Conservation (phyloP, 2,888 invertebrate genomes). For the Alcis repandata region DNA sequence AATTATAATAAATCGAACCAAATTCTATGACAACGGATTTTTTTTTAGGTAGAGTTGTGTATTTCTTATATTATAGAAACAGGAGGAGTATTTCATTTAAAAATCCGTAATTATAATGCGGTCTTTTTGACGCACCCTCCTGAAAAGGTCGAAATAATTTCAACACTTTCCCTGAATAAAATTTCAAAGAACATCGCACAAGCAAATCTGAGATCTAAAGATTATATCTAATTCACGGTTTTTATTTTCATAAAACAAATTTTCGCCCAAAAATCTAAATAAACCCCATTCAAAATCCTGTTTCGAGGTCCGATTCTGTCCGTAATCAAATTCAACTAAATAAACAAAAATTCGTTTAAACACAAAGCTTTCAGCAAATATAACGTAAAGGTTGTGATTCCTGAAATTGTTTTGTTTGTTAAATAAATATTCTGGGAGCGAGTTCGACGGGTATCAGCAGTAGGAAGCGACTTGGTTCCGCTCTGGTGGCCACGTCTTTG, state of each 20-base stretch:
- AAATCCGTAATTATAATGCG: too few relatives aligned
- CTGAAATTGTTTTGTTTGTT: conserved; percentile 18
- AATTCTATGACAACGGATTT: too few relatives aligned
- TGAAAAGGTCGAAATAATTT: background rate
- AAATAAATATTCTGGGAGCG: conserved; percentile 2
- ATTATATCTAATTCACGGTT: background rate
- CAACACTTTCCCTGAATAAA: background rate
- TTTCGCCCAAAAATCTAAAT: conserved; percentile 1
- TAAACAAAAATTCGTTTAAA: conserved; percentile 16
- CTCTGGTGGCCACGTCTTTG: too few relatives aligned
- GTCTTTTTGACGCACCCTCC: background rate
- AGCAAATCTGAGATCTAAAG: background rate
- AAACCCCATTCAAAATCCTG: conserved; percentile 12
- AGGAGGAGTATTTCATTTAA: too few relatives aligned
- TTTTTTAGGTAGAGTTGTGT: too few relatives aligned
- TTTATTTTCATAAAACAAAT: conserved; percentile 1
- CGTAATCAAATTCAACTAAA: conserved; percentile 22
- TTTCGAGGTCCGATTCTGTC: conserved; percentile 13
- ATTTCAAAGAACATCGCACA: background rate
- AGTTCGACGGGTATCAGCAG: background rate
- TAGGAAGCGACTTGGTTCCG: background rate
- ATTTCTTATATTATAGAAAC: too few relatives aligned
- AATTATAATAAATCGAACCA: too few relatives aligned
- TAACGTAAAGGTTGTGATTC: conserved; percentile 9
- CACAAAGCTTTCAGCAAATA: conserved; percentile 24